Evolutionary conservation across 2,113 vertebrate genomes (phyloP).

Genomic region (Sorex araneus): DNA sequence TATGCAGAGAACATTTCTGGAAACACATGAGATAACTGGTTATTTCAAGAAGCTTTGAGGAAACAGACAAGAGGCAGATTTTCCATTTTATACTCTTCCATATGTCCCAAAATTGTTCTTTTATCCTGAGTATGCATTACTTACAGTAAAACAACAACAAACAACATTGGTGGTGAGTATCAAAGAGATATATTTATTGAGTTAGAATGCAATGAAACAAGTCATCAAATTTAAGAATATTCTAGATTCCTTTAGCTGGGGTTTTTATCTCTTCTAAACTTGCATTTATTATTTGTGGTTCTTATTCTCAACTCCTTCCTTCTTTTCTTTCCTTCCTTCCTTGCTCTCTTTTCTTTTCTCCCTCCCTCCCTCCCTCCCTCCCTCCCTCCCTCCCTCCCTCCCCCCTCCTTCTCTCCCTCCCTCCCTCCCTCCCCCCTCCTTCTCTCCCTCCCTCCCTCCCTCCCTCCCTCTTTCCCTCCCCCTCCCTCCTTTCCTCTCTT

Average conservation of each 20-base stretch:
- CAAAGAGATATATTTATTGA: not conserved
- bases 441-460: no score
- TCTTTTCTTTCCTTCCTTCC: not conserved
- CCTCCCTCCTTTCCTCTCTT: not conserved
- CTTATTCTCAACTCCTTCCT: not conserved
- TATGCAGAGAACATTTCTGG: conserved; percentile 45
- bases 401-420: no score
- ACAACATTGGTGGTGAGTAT: not conserved
- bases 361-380: no score
- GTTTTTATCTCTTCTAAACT: not conserved
- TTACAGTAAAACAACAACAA: not conserved
- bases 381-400: no score
- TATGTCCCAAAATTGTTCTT: conserved; percentile 41
- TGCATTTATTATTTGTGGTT: not conserved
- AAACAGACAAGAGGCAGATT: not conserved
- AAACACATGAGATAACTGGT: not conserved
- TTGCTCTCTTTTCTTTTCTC: no score
- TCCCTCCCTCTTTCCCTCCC: not conserved
- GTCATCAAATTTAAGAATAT: not conserved
- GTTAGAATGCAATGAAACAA: not conserved
- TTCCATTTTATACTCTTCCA: conserved; percentile 42
- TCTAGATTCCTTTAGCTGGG: not conserved
- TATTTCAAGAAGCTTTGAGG: conserved; percentile 43
- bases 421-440: no score
- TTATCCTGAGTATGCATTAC: not conserved